Conservation (phyloP, 2,797 vertebrate species). For the Crocidura indochinensis region DNA sequence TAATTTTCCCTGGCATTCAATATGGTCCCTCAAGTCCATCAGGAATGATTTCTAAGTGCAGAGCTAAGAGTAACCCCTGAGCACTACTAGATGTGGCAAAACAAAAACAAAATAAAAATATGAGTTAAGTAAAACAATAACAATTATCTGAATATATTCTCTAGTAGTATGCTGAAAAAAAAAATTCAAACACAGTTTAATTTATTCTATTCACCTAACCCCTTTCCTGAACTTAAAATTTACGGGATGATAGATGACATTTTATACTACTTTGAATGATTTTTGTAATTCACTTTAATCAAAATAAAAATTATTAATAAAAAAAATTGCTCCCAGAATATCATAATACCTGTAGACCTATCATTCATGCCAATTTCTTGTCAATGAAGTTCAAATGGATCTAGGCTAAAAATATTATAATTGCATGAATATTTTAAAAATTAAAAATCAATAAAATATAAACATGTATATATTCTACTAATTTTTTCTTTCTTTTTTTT, state of each 20-base stretch:
- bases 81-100: too few relatives aligned
- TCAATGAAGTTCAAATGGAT: background rate
- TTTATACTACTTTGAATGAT: constrained; percentile 5
- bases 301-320: too few relatives aligned
- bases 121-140: background rate
- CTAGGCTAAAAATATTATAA: background rate
- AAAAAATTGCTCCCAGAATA: background rate
- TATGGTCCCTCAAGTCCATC: too few relatives aligned
- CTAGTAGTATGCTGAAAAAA: background rate
- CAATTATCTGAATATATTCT: background rate
- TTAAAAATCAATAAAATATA: background rate
- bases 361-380: background rate
- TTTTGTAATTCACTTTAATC: too few relatives aligned
- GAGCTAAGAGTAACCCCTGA: too few relatives aligned
- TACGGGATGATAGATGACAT: background rate
- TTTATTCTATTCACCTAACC: background rate
- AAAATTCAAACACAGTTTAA: background rate
- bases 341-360: background rate
- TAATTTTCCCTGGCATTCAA: too few relatives aligned
- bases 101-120: too few relatives aligned
- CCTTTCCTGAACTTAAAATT: background rate
- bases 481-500: constrained; percentile 27
- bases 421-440: background rate
- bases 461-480: background rate
- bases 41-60: too few relatives aligned